These are phyloP conservation scores for Apteryx owenii DNA, from an alignment of 2,113 vertebrate genomes.

Conservation along the genomic window DNA sequence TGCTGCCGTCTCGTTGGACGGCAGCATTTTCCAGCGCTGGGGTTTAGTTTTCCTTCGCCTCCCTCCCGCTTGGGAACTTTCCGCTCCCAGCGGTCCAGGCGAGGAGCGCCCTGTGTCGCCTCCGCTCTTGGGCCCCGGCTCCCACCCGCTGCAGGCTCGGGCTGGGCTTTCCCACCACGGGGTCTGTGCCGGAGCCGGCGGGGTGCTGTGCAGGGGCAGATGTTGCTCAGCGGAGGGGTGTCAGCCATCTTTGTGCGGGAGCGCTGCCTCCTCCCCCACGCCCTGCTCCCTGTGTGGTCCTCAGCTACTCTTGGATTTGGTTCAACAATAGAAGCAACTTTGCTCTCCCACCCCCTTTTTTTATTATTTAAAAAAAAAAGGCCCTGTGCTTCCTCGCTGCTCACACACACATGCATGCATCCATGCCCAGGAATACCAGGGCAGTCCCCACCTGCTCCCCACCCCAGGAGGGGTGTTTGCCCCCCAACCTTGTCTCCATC, in stretches of 20 bases:
- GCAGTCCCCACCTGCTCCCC: constrained; percentile 90
- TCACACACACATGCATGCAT: constrained; percentile 45
- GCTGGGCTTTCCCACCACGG: constrained; percentile 86
- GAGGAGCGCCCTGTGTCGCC: neutral
- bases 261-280: constrained; percentile 72
- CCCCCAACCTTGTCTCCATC: neutral
- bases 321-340: constrained; percentile 89
- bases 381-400: constrained; percentile 33
- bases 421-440: constrained; percentile 80
- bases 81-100: neutral
- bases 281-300: constrained; percentile 93
- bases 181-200: constrained; percentile 80
- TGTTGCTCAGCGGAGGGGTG: constrained; percentile 82
- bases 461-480: constrained; percentile 52
- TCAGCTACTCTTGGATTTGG: constrained; percentile 95
- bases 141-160: constrained; percentile 21
- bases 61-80: neutral
- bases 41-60: neutral
- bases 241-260: constrained; percentile 90
- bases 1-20: neutral
- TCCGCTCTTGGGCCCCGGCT: neutral
- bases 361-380: constrained; percentile 71
- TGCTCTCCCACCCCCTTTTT: constrained; percentile 69
- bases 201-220: constrained; percentile 90
- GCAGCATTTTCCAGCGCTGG: neutral